A percentile compares a stretch with the other conserved stretches of the same genome.
Evolutionary conservation across 2,797 vertebrate genomes (phyloP).

Genomic region (Rhinoraja longicauda): DNA sequence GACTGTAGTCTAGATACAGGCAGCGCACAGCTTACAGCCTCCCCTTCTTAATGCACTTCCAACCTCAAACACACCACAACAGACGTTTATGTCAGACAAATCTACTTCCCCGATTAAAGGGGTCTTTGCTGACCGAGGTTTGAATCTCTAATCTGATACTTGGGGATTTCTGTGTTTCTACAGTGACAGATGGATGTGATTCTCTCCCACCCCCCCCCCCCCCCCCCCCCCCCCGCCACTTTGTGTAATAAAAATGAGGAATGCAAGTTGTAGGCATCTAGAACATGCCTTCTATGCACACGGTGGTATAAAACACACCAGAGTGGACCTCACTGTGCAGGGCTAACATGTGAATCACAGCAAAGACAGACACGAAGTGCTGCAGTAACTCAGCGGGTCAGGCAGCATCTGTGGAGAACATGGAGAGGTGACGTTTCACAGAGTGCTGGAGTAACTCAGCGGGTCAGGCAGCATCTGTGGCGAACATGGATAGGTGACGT

Average conservation of each 20-base stretch:
- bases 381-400: too few species aligned
- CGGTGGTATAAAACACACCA: neutral
- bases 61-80: neutral
- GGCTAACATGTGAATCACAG: neutral
- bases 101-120: neutral
- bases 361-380: too few species aligned
- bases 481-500: too few species aligned
- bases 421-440: too few species aligned
- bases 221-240: neutral
- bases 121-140: neutral
- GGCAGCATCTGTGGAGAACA: too few species aligned
- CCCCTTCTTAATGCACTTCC: neutral
- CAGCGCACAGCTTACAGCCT: neutral
- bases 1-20: neutral
- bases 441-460: too few species aligned
- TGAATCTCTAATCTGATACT: neutral
- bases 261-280: neutral
- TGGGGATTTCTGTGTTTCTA: slow-evolving; percentile 8
- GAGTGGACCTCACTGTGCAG: neutral
- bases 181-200: neutral
- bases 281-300: neutral
- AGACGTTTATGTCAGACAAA: neutral
- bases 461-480: too few species aligned
- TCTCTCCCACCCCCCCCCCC: neutral
- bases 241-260: neutral